These are phyloP conservation scores for Syngnathus rostellatus DNA, from an alignment of 2,797 vertebrate genomes.

Conservation along the genomic window DNA sequence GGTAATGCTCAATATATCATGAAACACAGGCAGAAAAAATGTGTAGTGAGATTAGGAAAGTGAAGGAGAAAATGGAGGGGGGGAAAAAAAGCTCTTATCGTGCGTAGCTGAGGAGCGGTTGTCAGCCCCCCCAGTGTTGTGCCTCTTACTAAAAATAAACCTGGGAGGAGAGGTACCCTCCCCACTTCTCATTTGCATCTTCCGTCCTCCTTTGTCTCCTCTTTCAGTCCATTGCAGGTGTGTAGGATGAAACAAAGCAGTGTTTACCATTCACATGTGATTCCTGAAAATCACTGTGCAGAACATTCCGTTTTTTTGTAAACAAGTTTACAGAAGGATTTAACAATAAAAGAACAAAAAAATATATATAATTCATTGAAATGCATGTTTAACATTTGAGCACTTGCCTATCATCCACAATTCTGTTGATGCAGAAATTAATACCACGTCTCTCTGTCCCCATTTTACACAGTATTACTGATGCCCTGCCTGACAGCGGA, in stretches of 20 bases:
- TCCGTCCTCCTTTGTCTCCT: slow-evolving; percentile 25
- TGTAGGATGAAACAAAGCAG: neutral
- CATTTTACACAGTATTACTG: no score
- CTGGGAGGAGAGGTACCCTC: slow-evolving; percentile 31
- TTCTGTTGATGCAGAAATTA: neutral
- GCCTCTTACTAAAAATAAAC: slow-evolving; percentile 66
- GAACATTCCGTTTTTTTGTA: neutral
- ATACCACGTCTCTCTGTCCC: neutral
- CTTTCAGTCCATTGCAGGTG: slow-evolving; percentile 17
- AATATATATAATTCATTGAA: no score
- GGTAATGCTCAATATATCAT: slow-evolving; percentile 11
- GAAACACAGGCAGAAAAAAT: neutral
- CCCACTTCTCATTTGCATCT: slow-evolving; percentile 27
- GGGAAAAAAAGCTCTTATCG: slow-evolving; percentile 41
- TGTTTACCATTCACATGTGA: neutral
- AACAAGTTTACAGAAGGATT: neutral
- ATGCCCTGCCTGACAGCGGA: no score
- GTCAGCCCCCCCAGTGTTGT: slow-evolving; percentile 49
- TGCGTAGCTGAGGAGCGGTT: slow-evolving; percentile 43
- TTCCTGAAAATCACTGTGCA: neutral
- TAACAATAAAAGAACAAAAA: neutral
- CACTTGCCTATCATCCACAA: neutral
- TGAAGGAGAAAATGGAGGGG: neutral
- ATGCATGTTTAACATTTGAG: no score
- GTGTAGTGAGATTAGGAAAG: neutral